Conservation (phyloP, 2,888 invertebrate species). For the Drosophila meridiana region DNA sequence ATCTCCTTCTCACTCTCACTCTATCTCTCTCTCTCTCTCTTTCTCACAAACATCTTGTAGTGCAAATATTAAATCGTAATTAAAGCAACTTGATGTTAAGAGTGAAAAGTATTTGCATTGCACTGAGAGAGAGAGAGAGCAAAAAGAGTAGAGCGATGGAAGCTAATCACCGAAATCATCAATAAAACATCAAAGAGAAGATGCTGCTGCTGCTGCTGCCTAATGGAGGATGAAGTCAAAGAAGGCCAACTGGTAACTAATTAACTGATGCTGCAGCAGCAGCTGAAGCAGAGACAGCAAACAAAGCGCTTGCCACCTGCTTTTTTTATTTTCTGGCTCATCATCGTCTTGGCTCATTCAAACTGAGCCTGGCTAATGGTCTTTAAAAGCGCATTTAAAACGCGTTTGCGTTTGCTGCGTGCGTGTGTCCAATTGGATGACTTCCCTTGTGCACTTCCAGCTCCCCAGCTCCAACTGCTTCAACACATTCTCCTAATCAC, state of each 20-base stretch:
- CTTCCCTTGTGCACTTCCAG: background rate
- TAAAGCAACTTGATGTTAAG: conserved; percentile 37
- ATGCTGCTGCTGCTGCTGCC: conserved; percentile 5
- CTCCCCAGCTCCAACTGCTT: background rate
- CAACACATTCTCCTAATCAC: conserved; percentile 35
- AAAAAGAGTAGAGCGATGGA: background rate
- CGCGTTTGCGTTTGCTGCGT: conserved; percentile 67
- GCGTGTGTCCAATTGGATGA: conserved; percentile 51
- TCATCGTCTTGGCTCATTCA: conserved; percentile 25
- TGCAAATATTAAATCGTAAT: conserved; percentile 57
- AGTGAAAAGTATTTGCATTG: conserved; percentile 39
- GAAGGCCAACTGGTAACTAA: conserved; percentile 44
- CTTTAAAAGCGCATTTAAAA: conserved; percentile 75
- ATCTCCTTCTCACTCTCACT: background rate
- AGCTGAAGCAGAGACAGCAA: conserved; percentile 8
- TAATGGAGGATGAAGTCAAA: conserved; percentile 18
- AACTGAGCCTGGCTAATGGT: conserved; percentile 42
- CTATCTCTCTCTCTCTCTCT: background rate
- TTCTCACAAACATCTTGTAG: background rate
- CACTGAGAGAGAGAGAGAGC: background rate
- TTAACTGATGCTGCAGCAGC: conserved; percentile 36
- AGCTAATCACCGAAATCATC: conserved; percentile 71
- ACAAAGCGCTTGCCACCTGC: conserved; percentile 47
- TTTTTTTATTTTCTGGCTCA: conserved; percentile 36
- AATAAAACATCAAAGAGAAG: conserved; percentile 70